Evolutionary conservation across 2,888 invertebrate genomes (phyloP).

Genomic region (Hipparchia sbordonii): DNA sequence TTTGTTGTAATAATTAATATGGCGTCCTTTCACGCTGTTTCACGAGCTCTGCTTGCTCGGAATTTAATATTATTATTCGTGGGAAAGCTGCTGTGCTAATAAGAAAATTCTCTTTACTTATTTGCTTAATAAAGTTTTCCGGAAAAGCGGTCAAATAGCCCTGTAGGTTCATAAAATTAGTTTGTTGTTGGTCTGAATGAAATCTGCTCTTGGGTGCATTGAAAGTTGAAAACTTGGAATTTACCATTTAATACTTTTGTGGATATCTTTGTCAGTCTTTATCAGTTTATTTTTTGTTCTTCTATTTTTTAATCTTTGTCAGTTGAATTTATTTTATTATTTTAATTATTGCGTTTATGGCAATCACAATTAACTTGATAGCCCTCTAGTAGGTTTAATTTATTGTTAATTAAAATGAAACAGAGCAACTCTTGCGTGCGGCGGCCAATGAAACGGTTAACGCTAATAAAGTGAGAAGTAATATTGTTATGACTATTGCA

Average conservation of each 20-base stretch:
- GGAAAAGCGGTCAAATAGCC: background rate
- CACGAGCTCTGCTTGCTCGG: conserved; percentile 15
- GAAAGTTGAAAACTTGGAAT: background rate
- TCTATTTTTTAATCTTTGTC: too few relatives aligned
- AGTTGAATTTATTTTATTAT: background rate
- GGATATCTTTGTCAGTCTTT: background rate
- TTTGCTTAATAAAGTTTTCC: conserved; percentile 8
- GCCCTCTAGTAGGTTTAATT: background rate
- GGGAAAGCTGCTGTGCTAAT: conserved; percentile 8
- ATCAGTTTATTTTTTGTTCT: background rate
- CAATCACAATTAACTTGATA: too few relatives aligned
- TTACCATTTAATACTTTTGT: background rate
- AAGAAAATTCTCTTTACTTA: conserved; percentile 1
- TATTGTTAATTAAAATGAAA: conserved; percentile 11
- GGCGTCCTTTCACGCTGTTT: conserved; percentile 17
- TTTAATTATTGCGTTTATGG: background rate
- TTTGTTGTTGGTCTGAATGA: background rate
- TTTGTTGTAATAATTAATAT: conserved; percentile 38
- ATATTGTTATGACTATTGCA: conserved; percentile 12
- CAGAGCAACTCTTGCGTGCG: background rate
- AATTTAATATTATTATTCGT: conserved; percentile 19
- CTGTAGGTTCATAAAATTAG: background rate
- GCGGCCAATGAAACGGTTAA: background rate
- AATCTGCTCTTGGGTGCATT: background rate
- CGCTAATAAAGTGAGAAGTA: conserved; percentile 16